phyloP scores from a whole-genome alignment of 2,113 vertebrate species.

The Phocoena sinus region DNA sequence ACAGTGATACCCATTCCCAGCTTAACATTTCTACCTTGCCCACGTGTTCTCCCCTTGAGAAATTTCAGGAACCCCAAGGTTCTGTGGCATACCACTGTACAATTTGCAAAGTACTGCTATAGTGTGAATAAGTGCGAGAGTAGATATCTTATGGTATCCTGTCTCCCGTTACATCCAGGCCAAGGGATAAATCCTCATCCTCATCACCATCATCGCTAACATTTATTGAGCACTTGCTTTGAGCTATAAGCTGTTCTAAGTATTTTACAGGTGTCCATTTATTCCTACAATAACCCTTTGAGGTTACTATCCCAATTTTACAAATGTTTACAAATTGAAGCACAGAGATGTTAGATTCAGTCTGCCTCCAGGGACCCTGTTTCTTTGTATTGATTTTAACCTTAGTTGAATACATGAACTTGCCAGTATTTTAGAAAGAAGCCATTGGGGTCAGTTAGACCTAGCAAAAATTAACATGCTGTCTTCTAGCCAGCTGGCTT shows the following conservation, averaged over 20 bases:
- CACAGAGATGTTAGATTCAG: background rate
- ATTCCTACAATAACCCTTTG: background rate
- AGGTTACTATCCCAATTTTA: background rate
- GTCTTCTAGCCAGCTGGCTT: background rate
- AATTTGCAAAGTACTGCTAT: background rate
- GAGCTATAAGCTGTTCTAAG: background rate
- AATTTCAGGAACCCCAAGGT: background rate
- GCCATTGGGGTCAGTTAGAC: background rate
- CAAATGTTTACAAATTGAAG: background rate
- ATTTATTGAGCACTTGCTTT: background rate
- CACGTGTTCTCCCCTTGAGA: background rate
- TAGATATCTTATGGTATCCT: background rate
- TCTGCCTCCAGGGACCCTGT: background rate
- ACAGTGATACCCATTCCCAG: background rate
- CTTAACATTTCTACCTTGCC: background rate
- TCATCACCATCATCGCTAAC: background rate
- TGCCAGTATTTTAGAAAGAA: slow-evolving; percentile 30
- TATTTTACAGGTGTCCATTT: background rate
- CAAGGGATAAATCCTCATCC: background rate
- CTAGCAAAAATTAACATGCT: slow-evolving; percentile 22
- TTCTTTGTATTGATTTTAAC: slow-evolving; percentile 12
- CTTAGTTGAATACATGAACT: background rate
- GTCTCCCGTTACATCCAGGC: background rate
- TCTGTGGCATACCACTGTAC: background rate
- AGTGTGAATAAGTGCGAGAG: background rate